A percentile compares a stretch with the other conserved stretches of the same genome.
These are phyloP conservation scores for Scelioninae gen. 1 DNA, from an alignment of 2,888 invertebrate genomes.

Conservation along the genomic window DNA sequence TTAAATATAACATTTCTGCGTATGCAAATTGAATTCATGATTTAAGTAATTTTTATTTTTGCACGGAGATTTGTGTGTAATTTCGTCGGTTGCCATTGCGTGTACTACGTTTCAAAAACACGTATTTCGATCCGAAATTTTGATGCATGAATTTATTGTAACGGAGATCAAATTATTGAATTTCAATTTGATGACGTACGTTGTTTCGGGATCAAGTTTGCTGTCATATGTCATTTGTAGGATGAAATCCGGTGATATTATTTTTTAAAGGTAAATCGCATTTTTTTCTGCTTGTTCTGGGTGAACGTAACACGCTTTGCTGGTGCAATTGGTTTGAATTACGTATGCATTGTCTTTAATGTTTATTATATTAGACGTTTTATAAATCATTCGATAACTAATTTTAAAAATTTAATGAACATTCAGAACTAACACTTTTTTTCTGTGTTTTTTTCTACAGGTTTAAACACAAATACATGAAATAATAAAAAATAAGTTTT, in stretches of 20 bases:
- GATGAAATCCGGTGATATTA: constrained; percentile 27
- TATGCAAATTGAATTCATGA: constrained; percentile 60
- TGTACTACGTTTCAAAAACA: constrained; percentile 31
- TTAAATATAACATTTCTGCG: constrained; percentile 54
- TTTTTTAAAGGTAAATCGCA: constrained; percentile 6
- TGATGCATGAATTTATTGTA: constrained; percentile 48
- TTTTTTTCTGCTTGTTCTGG: constrained; percentile 8
- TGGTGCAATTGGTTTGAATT: neutral
- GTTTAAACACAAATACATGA: no score
- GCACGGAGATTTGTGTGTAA: constrained; percentile 30
- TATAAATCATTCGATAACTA: no score
- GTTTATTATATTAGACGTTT: no score
- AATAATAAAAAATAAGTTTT: no score
- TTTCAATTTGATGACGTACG: constrained; percentile 45
- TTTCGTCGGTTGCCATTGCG: constrained; percentile 28
- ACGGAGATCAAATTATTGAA: constrained; percentile 49
- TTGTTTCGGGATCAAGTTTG: constrained; percentile 33
- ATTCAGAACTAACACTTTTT: no score
- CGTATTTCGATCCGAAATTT: constrained; percentile 16
- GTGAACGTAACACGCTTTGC: constrained; percentile 7
- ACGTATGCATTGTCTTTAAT: no score
- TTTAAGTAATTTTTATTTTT: constrained; percentile 62
- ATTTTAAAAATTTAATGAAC: no score
- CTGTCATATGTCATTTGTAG: constrained; percentile 50
- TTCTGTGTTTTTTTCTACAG: no score